Percentiles rank a stretch among this genome's conserved stretches.
phyloP scores from a whole-genome alignment of 2,888 invertebrate species.

The Athetis lepigone region DNA sequence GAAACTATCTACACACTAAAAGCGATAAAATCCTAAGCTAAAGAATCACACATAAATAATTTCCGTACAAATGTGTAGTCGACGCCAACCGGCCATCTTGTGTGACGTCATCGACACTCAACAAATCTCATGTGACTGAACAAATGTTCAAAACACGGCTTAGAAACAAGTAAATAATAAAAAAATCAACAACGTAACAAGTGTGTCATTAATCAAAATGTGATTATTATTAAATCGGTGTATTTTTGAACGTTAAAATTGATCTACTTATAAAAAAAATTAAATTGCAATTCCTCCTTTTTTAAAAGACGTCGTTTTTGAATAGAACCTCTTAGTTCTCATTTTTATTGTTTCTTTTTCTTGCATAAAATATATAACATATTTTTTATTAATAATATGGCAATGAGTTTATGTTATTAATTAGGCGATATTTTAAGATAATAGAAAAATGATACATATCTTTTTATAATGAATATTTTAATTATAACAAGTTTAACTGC shows the following conservation, averaged over 20 bases:
- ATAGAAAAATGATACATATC: too few species aligned
- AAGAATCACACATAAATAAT: constrained; percentile 90
- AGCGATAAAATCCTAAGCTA: constrained; percentile 77
- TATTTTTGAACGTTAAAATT: constrained; percentile 51
- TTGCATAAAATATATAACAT: neutral
- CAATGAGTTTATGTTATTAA: neutral
- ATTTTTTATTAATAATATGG: neutral
- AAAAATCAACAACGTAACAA: constrained; percentile 88
- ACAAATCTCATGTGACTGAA: constrained; percentile 85
- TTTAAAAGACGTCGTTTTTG: too few species aligned
- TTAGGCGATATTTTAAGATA: neutral
- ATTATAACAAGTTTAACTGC: neutral
- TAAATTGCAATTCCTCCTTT: too few species aligned
- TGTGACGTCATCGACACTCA: constrained; percentile 61
- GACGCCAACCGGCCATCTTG: constrained; percentile 32
- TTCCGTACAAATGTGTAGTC: constrained; percentile 79
- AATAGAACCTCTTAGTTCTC: too few species aligned
- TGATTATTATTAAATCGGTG: constrained; percentile 66
- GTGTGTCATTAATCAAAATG: constrained; percentile 71
- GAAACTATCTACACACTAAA: constrained; percentile 82
- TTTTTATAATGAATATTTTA: too few species aligned
- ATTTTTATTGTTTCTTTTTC: too few species aligned
- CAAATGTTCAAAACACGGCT: constrained; percentile 80
- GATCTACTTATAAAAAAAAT: neutral
- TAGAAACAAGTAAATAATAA: constrained; percentile 82